Conservation (phyloP, 2,113 vertebrate species). For the Orientallactaga bullata region DNA sequence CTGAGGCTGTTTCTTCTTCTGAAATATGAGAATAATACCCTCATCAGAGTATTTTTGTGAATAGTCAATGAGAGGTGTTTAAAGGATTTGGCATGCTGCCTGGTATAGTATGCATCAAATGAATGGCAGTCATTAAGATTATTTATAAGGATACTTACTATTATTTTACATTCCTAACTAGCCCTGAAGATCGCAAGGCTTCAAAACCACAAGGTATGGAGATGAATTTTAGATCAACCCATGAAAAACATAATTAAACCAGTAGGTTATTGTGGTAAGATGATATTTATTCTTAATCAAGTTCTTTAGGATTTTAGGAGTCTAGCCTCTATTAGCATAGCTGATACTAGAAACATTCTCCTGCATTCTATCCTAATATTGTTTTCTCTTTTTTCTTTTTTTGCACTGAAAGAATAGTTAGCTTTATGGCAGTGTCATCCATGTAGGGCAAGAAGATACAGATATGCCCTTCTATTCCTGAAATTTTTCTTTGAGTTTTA, state of each 20-base stretch:
- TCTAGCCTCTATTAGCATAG: not conserved
- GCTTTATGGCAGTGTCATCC: not conserved
- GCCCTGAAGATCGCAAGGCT: constrained; percentile 35
- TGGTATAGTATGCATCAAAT: constrained; percentile 27
- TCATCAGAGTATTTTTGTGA: constrained; percentile 72
- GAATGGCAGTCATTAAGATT: constrained; percentile 61
- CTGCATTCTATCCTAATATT: not conserved
- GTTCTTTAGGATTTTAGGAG: not conserved
- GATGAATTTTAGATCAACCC: constrained; percentile 51
- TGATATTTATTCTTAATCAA: not conserved
- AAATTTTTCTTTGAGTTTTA: constrained; percentile 43
- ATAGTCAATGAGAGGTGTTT: constrained; percentile 71
- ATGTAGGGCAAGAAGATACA: not conserved
- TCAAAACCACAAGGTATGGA: not conserved
- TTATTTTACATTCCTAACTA: constrained; percentile 63
- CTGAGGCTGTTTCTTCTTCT: constrained; percentile 64
- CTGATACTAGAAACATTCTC: not conserved
- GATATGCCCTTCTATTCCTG: not conserved
- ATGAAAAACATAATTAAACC: constrained; percentile 62
- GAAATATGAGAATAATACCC: constrained; percentile 74
- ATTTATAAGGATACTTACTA: constrained; percentile 67
- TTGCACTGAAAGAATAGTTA: not conserved
- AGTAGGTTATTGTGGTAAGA: not conserved
- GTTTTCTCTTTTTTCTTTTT: not conserved
- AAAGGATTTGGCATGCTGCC: constrained; percentile 73